Percentiles rank a stretch among this genome's conserved stretches.
Evolutionary conservation across 1,140 invertebrate genomes (phyloP).

Genomic region (Scaptomyza pallida): DNA sequence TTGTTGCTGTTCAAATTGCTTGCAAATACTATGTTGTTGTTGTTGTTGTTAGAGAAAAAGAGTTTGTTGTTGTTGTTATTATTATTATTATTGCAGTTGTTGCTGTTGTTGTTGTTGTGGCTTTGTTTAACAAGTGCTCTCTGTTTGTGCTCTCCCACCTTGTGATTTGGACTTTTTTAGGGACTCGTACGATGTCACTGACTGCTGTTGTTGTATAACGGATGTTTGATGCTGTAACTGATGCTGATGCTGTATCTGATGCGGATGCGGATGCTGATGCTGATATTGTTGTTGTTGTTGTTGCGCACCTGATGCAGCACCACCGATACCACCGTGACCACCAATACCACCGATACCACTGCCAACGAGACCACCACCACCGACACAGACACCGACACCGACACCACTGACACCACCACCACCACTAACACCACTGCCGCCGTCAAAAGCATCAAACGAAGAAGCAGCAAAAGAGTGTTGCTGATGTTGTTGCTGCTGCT

Average conservation of each 20-base stretch:
- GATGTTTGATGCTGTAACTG: slow-evolving; percentile 72
- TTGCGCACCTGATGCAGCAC: slow-evolving; percentile 68
- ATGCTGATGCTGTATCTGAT: slow-evolving; percentile 54
- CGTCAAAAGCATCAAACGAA: slow-evolving; percentile 52
- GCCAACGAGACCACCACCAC: not conserved
- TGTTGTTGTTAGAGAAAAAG: not conserved
- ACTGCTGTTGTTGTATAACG: slow-evolving; percentile 76
- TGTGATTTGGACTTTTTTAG: slow-evolving; percentile 91
- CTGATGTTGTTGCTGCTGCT: slow-evolving; percentile 54
- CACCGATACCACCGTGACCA: slow-evolving; percentile 7
- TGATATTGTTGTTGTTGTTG: slow-evolving; percentile 54
- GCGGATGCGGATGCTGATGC: slow-evolving; percentile 54
- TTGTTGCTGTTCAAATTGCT: slow-evolving; percentile 37
- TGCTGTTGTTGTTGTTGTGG: slow-evolving; percentile 33
- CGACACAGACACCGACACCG: not conserved
- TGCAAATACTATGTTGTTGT: slow-evolving; percentile 29
- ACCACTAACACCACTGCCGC: slow-evolving; percentile 4
- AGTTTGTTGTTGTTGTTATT: slow-evolving; percentile 39
- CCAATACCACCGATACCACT: slow-evolving; percentile 19
- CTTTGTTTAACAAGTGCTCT: slow-evolving; percentile 62
- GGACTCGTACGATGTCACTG: slow-evolving; percentile 78
- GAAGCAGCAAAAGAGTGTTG: slow-evolving; percentile 43
- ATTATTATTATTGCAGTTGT: slow-evolving; percentile 29
- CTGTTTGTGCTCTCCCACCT: slow-evolving; percentile 91
- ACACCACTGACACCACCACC: slow-evolving; percentile 5